phyloP scores from a whole-genome alignment of 2,797 vertebrate genomes.

The Ataeniobius toweri region DNA sequence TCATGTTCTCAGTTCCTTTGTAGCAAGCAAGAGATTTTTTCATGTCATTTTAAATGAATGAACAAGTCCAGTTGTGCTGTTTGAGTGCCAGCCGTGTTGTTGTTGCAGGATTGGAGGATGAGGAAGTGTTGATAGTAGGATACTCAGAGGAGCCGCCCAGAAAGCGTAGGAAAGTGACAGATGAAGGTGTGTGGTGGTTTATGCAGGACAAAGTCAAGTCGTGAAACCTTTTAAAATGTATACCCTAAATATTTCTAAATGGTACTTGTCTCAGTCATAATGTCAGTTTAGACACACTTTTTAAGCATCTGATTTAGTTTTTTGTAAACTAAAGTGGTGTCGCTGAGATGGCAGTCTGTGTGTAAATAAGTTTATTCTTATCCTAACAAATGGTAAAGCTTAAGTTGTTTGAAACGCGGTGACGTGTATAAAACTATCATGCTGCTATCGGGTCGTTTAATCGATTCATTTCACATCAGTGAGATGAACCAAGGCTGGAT shows the following conservation, averaged over 20 bases:
- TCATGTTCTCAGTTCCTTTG: not conserved
- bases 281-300: not conserved
- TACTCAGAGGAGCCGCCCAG: constrained; percentile 68
- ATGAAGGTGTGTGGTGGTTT: constrained; percentile 72
- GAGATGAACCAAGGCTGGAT: no score
- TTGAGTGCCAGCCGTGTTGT: constrained; percentile 62
- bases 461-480: not conserved
- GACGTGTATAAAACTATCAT: not conserved
- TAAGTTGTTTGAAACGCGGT: not conserved
- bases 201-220: not conserved
- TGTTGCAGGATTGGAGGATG: constrained; percentile 84
- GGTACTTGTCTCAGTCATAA: not conserved
- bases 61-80: constrained; percentile 25
- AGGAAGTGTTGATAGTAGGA: constrained; percentile 83
- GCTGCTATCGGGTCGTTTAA: not conserved
- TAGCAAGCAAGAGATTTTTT: not conserved
- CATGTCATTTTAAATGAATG: not conserved
- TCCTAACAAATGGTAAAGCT: not conserved
- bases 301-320: not conserved
- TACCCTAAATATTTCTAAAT: not conserved
- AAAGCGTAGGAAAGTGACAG: constrained; percentile 77
- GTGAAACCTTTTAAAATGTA: not conserved
- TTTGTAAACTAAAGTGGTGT: not conserved
- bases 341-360: not conserved
- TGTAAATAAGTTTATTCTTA: not conserved